Evolutionary conservation across 2,797 vertebrate genomes (phyloP).

Genomic region (Helostoma temminkii): DNA sequence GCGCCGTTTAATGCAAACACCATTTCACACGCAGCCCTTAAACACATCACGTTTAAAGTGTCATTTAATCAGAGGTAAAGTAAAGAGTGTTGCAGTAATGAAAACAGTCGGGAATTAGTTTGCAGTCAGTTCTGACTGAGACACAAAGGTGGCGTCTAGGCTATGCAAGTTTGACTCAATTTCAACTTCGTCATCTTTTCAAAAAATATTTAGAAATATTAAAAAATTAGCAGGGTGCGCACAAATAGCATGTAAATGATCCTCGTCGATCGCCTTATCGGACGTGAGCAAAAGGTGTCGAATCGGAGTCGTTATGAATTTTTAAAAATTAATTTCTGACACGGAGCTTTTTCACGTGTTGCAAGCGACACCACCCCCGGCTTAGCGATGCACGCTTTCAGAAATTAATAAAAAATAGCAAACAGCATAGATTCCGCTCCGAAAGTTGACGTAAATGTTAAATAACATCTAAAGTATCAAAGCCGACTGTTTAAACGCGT

Average conservation of each 20-base stretch:
- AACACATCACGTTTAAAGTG: not conserved
- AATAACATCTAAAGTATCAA: conserved; percentile 31
- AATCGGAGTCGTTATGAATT: conserved; percentile 16
- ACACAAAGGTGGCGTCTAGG: conserved; percentile 95
- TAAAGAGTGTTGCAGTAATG: not conserved
- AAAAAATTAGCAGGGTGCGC: conserved; percentile 83
- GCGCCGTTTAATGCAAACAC: not conserved
- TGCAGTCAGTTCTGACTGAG: conserved; percentile 81
- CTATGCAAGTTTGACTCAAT: conserved; percentile 86
- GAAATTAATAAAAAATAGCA: conserved; percentile 93
- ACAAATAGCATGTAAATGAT: conserved; percentile 84
- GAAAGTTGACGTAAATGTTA: conserved; percentile 79
- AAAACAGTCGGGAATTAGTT: conserved; percentile 59
- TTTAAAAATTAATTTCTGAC: conserved; percentile 68
- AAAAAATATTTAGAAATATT: conserved; percentile 97
- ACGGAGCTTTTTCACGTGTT: conserved; percentile 60
- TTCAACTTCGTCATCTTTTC: conserved; percentile 99
- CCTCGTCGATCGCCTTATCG: conserved; percentile 72
- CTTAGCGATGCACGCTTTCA: conserved; percentile 69
- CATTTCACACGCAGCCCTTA: not conserved
- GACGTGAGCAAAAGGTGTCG: conserved; percentile 20
- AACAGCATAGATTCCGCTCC: not conserved
- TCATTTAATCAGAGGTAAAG: conserved; percentile 1
- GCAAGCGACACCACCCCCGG: conserved; percentile 75
- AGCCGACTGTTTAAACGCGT: conserved; percentile 60